Conservation (phyloP, 92 coral and sea anemone species). For the Diadumene lineata region DNA sequence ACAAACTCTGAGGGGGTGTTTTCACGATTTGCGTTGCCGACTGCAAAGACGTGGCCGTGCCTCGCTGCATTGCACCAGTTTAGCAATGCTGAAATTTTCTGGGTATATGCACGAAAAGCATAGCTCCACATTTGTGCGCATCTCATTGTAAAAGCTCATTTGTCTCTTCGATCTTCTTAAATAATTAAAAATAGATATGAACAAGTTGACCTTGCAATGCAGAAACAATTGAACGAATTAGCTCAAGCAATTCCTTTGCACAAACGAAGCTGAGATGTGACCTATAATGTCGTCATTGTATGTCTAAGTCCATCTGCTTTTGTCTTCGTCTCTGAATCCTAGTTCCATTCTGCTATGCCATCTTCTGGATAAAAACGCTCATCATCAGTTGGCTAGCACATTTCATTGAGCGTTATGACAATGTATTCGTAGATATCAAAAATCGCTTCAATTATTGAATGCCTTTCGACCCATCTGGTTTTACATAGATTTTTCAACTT, state of each 20-base stretch:
- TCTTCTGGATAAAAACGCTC: slow-evolving; percentile 43
- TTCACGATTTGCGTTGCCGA: not conserved
- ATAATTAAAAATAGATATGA: slow-evolving; percentile 55
- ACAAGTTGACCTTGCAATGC: slow-evolving; percentile 66
- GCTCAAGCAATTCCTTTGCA: slow-evolving; percentile 71
- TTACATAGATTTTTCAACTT: slow-evolving; percentile 51
- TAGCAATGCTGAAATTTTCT: slow-evolving; percentile 38
- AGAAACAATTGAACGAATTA: slow-evolving; percentile 63
- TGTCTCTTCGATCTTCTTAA: slow-evolving; percentile 40
- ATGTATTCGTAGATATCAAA: slow-evolving; percentile 49
- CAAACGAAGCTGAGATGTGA: slow-evolving; percentile 69
- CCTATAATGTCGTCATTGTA: slow-evolving; percentile 54
- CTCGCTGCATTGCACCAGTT: slow-evolving; percentile 19
- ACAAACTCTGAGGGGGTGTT: slow-evolving; percentile 10
- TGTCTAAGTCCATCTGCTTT: slow-evolving; percentile 76
- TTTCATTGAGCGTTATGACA: slow-evolving; percentile 42
- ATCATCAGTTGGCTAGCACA: slow-evolving; percentile 52
- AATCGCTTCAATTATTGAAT: slow-evolving; percentile 45
- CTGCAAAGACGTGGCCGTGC: slow-evolving; percentile 35
- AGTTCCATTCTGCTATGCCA: slow-evolving; percentile 56
- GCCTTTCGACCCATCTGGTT: slow-evolving; percentile 58
- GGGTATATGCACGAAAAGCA: slow-evolving; percentile 54
- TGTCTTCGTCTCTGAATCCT: slow-evolving; percentile 65
- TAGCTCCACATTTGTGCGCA: slow-evolving; percentile 24
- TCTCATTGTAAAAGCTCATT: slow-evolving; percentile 32